These are phyloP conservation scores for Phalanger gymnotis DNA, from an alignment of 2,797 vertebrate genomes.

Conservation along the genomic window DNA sequence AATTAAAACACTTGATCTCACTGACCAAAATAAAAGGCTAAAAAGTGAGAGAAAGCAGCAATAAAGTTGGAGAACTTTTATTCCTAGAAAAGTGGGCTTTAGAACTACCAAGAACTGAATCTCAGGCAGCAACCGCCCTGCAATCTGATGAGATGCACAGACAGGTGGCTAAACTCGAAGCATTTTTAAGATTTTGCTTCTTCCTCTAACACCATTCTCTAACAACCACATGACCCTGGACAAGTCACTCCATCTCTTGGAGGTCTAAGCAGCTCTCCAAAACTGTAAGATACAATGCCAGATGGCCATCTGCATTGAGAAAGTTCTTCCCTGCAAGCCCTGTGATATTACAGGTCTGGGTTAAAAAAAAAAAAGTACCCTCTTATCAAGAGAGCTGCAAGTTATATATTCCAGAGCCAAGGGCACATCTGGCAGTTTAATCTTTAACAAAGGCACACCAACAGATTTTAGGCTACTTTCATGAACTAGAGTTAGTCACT, in stretches of 20 bases:
- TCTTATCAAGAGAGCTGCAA: conserved; percentile 57
- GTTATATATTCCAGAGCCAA: conserved; percentile 70
- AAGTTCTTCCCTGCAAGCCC: not conserved
- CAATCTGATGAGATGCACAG: not conserved
- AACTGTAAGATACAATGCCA: not conserved
- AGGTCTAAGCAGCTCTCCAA: not conserved
- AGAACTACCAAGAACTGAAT: conserved; percentile 21
- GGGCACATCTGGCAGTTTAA: conserved; percentile 56
- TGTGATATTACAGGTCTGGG: not conserved
- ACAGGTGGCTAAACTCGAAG: conserved; percentile 20
- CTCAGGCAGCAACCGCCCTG: not conserved
- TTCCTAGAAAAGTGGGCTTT: conserved; percentile 34
- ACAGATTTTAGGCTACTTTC: conserved; percentile 8
- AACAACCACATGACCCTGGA: not conserved
- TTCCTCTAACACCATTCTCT: not conserved
- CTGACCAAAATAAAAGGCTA: not conserved
- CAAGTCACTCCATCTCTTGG: not conserved
- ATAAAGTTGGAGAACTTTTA: not conserved
- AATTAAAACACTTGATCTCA: conserved; percentile 16
- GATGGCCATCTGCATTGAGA: not conserved
- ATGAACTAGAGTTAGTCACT: not conserved
- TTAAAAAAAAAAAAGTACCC: conserved; percentile 37
- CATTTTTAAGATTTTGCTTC: conserved; percentile 18
- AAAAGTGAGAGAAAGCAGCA: not conserved
- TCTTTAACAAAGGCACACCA: conserved; percentile 31